Evolutionary conservation across 2,113 vertebrate species (phyloP).

Genomic region (Ursus arctos): DNA sequence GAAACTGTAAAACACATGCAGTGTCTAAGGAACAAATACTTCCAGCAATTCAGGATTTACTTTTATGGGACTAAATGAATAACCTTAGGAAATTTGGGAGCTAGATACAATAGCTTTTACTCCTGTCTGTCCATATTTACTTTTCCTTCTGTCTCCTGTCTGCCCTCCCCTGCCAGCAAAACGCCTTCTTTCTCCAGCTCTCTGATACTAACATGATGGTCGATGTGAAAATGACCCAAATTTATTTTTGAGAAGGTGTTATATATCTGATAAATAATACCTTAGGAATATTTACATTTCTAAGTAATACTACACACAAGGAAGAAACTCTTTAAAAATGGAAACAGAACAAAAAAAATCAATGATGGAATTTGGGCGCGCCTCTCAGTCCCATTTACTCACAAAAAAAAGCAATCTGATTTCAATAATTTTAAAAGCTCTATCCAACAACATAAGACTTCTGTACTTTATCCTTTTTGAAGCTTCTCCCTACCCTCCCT

Average conservation of each 20-base stretch:
- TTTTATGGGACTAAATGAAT: background rate
- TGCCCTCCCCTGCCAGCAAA: background rate
- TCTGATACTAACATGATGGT: background rate
- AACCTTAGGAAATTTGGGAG: background rate
- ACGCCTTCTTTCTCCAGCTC: background rate
- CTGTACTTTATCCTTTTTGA: background rate
- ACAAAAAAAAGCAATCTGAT: background rate
- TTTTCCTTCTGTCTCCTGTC: background rate
- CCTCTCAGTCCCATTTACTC: background rate
- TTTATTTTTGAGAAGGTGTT: background rate
- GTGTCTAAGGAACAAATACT: background rate
- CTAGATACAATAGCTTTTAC: background rate
- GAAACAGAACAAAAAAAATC: background rate
- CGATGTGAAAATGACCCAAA: background rate
- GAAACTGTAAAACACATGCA: background rate
- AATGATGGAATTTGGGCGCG: background rate
- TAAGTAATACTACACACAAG: background rate
- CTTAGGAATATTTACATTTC: background rate
- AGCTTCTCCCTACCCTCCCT: background rate
- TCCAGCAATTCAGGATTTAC: background rate
- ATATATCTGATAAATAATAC: background rate
- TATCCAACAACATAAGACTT: background rate
- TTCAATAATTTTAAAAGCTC: background rate
- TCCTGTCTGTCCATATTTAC: background rate
- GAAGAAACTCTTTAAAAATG: background rate